Evolutionary conservation across 2,113 vertebrate genomes (phyloP).

Genomic region (Brachirus orientalis): DNA sequence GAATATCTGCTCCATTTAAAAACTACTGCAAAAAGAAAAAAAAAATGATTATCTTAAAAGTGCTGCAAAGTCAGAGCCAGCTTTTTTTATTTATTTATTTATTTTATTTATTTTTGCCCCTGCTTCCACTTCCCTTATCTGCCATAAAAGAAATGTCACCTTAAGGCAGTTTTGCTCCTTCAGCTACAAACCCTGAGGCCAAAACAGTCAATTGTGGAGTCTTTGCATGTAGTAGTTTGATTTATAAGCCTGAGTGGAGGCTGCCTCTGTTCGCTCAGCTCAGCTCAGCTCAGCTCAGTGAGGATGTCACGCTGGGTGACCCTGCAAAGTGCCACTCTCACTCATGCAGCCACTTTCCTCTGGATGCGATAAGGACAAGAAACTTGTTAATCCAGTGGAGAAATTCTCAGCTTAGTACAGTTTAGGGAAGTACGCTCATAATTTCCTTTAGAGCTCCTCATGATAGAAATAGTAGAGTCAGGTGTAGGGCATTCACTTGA

Average conservation of each 20-base stretch:
- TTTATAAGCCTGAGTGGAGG: conserved; percentile 49
- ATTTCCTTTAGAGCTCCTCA: too few species aligned
- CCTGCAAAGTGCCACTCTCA: conserved; percentile 16
- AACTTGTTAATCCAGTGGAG: too few species aligned
- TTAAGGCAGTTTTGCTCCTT: conserved; percentile 29
- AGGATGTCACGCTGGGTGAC: conserved; percentile 29
- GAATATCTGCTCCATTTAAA: background rate
- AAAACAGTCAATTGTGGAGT: conserved; percentile 49
- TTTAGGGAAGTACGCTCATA: too few species aligned
- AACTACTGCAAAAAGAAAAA: conserved; percentile 15
- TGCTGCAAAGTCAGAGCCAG: conserved; percentile 1
- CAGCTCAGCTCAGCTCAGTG: too few species aligned
- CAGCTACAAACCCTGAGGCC: conserved; percentile 25
- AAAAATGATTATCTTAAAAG: conserved; percentile 26
- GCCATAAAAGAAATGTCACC: conserved; percentile 2
- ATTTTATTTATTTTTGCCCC: background rate
- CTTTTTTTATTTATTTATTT: background rate
- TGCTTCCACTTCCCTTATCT: conserved; percentile 28
- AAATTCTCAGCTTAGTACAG: too few species aligned
- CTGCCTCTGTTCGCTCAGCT: too few species aligned
- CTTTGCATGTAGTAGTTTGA: conserved; percentile 32
- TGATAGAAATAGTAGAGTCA: too few species aligned
- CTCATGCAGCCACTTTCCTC: background rate
- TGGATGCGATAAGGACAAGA: conserved; percentile 6
- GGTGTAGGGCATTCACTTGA: background rate